phyloP scores from a whole-genome alignment of 2,888 invertebrate genomes.

The Gymnosoma rotundatum region DNA sequence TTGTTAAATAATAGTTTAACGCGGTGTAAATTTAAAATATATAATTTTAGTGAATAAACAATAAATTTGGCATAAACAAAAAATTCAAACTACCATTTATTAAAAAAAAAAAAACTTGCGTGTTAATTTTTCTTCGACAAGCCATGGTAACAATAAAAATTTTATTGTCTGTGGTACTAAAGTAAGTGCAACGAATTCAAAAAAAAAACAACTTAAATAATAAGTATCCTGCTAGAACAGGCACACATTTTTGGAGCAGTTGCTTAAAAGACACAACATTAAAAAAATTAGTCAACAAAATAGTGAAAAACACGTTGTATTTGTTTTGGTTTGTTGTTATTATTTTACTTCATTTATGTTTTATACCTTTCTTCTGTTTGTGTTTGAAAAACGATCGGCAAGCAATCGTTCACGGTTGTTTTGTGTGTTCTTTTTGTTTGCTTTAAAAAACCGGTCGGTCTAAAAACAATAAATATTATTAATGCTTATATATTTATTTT shows the following conservation, averaged over 20 bases:
- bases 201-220: neutral
- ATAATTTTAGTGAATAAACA: slow-evolving; percentile 34
- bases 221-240: slow-evolving; percentile 2
- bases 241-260: slow-evolving; percentile 39
- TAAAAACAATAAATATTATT: neutral
- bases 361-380: slow-evolving; percentile 46
- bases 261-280: slow-evolving; percentile 11
- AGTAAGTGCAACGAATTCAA: slow-evolving; percentile 9
- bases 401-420: neutral
- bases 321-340: slow-evolving; percentile 60
- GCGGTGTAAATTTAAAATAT: slow-evolving; percentile 41
- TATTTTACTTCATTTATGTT: slow-evolving; percentile 51
- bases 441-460: slow-evolving; percentile 34
- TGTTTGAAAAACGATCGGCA: slow-evolving; percentile 35
- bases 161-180: slow-evolving; percentile 63
- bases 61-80: slow-evolving; percentile 41
- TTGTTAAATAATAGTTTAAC: slow-evolving; percentile 11
- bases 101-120: neutral
- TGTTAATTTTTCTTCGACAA: slow-evolving; percentile 2
- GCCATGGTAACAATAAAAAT: slow-evolving; percentile 38
- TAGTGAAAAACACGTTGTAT: slow-evolving; percentile 63
- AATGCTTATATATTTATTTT: neutral
- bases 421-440: slow-evolving; percentile 14
- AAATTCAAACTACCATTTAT: neutral
- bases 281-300: slow-evolving; percentile 28